Conservation (phyloP, 2,113 vertebrate genomes). For the Suncus etruscus region DNA sequence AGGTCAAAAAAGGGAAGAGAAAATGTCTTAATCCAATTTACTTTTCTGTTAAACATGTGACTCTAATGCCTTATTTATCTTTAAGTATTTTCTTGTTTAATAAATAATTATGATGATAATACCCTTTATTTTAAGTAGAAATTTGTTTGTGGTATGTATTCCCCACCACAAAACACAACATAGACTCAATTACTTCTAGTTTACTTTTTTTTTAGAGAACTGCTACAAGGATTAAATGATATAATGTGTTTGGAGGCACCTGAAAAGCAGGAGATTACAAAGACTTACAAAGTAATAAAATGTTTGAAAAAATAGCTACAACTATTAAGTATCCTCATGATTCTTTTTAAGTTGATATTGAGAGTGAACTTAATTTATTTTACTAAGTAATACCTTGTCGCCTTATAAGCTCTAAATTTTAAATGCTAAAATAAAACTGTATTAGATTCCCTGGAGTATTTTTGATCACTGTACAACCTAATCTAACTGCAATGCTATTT, state of each 20-base stretch:
- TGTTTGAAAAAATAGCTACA: conserved; percentile 47
- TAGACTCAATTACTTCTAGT: conserved; percentile 37
- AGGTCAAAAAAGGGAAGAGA: too few species aligned
- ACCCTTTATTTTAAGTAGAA: background rate
- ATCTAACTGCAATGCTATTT: conserved; percentile 50
- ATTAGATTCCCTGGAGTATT: conserved; percentile 60
- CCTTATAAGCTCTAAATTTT: conserved; percentile 71
- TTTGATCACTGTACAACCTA: conserved; percentile 63
- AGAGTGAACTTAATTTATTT: conserved; percentile 64
- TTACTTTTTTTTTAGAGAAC: conserved; percentile 60
- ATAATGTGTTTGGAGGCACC: conserved; percentile 56
- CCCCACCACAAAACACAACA: background rate
- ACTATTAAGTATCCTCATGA: conserved; percentile 6
- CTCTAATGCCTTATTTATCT: background rate
- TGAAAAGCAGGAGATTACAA: conserved; percentile 48
- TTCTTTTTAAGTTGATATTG: conserved; percentile 58
- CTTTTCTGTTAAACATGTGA: conserved; percentile 15
- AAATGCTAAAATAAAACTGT: conserved; percentile 68
- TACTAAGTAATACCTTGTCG: conserved; percentile 47
- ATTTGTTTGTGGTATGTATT: background rate
- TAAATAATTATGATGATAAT: conserved; percentile 22
- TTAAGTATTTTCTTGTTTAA: conserved; percentile 6
- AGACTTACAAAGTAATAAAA: conserved; percentile 67
- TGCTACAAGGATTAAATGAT: conserved; percentile 65
- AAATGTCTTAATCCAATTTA: conserved; percentile 18